Evolutionary conservation across 2,113 vertebrate genomes (phyloP).

Genomic region (Rhinopomastus cyanomelas): DNA sequence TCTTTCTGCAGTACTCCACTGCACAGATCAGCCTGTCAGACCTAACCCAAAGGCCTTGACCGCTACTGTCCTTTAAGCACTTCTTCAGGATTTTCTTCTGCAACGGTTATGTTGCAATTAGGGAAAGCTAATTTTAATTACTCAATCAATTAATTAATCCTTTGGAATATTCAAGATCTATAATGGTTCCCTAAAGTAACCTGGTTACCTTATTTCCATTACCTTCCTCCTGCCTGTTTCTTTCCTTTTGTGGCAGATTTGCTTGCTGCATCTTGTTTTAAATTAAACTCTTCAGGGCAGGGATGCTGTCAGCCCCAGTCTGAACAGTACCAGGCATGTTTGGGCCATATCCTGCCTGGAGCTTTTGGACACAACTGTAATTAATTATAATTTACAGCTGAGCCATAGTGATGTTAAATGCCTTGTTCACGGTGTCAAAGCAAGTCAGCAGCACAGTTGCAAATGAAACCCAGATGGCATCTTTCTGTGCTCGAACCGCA

Average conservation of each 20-base stretch:
- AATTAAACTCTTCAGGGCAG: slow-evolving; percentile 22
- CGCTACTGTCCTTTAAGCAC: background rate
- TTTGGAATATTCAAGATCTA: slow-evolving; percentile 23
- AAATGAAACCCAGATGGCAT: slow-evolving; percentile 42
- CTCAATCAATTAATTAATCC: slow-evolving; percentile 56
- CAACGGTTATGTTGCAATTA: background rate
- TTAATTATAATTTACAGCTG: slow-evolving; percentile 45
- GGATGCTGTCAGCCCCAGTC: slow-evolving; percentile 14
- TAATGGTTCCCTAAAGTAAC: slow-evolving; percentile 40
- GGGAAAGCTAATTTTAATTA: slow-evolving; percentile 37
- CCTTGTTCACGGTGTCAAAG: slow-evolving; percentile 36
- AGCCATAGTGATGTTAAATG: slow-evolving; percentile 13
- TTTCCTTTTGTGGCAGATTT: slow-evolving; percentile 17
- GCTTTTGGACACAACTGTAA: slow-evolving; percentile 33
- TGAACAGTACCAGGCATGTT: background rate
- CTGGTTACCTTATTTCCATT: slow-evolving; percentile 53
- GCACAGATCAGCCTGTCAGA: slow-evolving; percentile 23
- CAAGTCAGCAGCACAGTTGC: background rate
- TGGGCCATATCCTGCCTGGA: slow-evolving; percentile 5
- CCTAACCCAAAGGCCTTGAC: slow-evolving; percentile 14
- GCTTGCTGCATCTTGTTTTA: background rate
- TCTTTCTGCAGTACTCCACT: background rate
- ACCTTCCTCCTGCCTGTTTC: slow-evolving; percentile 5
- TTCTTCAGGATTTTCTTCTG: background rate
- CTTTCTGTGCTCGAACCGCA: background rate